Base-by-base conservation (phyloP, 2,113 vertebrate species). In the Alaudala cheleensis region DNA sequence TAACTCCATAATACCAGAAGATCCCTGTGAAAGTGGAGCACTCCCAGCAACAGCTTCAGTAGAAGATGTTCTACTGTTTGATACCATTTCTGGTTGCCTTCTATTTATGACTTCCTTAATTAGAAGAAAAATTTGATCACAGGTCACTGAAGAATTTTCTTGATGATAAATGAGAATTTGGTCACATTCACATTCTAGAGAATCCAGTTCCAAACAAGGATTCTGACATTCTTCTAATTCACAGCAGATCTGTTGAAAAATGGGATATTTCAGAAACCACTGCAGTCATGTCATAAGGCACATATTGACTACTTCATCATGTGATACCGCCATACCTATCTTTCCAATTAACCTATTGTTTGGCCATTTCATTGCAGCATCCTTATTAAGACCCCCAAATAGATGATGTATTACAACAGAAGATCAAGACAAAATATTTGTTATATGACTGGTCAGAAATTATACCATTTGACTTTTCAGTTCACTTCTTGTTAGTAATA, bases 1-100 rank as follows among this genome's bases (percentile, higher is more conserved):
- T 79, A 99, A 97, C 88, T 99, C 99, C 96, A 98, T 98, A 86
- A 99, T 99, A 50, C 99, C 99, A 21, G 99, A 99, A 40, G 99
- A 99, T 26, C 98, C 99, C 95, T 99, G 99, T 57, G 99, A 99
- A 88, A 99, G 98, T 10, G 99, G 99, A 44, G 99, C 98, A 12
- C 99, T 99, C 90, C 99, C 99, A 56, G 99, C 99, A 91, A 99
- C 99, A 6, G 99, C 99, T 94, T 99, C 99, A 11, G 99, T 99
- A 76, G 99, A 99, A 45, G 99, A 99, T 1, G 99, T 99, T 96
- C 99, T 98, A 81, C 99, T 99, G 93, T 98, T 99, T 79, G 98
- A 98, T 61, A 90, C 97, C 95, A 99, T 98, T 92, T 98, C 97
- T 31, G 98, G 97, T 86, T 98, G 98, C 57, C 98, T 98, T 80